Evolutionary conservation across 2,113 vertebrate species (phyloP).

Genomic region (Felis chaus): DNA sequence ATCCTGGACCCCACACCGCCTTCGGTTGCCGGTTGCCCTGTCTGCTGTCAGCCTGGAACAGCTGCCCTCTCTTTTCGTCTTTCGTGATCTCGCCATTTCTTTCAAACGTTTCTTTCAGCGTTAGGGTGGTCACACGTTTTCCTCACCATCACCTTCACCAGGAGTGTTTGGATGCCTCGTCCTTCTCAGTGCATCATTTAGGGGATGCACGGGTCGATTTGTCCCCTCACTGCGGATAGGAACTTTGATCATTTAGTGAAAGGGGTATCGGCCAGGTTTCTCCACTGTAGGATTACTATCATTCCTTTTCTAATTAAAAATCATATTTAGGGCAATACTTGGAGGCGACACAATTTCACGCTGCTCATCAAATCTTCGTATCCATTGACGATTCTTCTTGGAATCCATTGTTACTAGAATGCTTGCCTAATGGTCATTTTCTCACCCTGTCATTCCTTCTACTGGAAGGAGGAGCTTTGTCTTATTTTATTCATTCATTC

Average conservation of each 20-base stretch:
- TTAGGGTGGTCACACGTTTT: background rate
- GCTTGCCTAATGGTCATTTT: background rate
- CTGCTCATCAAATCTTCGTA: background rate
- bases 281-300: background rate
- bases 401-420: background rate
- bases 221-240: background rate
- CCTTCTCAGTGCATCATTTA: background rate
- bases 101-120: background rate
- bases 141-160: background rate
- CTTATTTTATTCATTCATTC: background rate
- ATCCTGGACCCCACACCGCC: background rate
- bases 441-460: background rate
- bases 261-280: background rate
- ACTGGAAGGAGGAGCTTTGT: background rate
- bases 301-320: background rate
- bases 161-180: background rate
- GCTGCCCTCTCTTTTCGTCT: no score
- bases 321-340: background rate
- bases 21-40: accelerated
- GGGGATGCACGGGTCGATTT: background rate
- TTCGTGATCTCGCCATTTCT: background rate
- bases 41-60: background rate
- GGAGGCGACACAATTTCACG: background rate
- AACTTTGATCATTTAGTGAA: background rate
- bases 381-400: background rate